Percentiles rank a stretch among this genome's conserved stretches.
These are phyloP conservation scores for Ethmia dodecea DNA, from an alignment of 2,888 invertebrate genomes.

Conservation along the genomic window DNA sequence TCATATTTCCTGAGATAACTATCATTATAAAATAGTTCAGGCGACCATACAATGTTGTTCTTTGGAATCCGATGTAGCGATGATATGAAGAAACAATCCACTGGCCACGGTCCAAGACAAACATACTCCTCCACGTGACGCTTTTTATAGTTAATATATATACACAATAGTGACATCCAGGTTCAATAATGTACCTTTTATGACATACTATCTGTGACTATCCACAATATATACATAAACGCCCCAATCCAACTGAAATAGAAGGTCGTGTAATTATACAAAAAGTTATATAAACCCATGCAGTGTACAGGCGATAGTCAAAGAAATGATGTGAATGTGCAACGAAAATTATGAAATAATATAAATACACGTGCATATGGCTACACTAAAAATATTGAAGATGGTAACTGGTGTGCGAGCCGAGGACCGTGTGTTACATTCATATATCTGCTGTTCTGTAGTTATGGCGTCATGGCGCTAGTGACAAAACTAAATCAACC, in stretches of 20 bases:
- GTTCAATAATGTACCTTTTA: no score
- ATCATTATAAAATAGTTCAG: no score
- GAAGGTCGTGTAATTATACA: no score
- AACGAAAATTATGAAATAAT: neutral
- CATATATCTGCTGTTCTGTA: constrained; percentile 21
- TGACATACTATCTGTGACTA: no score
- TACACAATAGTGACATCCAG: constrained; percentile 16
- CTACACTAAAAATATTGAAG: constrained; percentile 4
- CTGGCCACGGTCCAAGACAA: constrained; percentile 43
- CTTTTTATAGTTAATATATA: neutral
- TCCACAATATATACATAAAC: neutral
- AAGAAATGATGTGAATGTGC: constrained; percentile 7
- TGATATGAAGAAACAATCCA: constrained; percentile 24
- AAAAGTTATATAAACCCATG: constrained; percentile 4
- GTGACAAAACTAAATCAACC: no score
- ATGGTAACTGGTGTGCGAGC: constrained; percentile 27
- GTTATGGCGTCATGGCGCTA: constrained; percentile 32
- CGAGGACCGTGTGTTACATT: constrained; percentile 28
- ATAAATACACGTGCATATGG: constrained; percentile 5
- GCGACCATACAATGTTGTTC: constrained; percentile 4
- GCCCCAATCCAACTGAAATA: no score
- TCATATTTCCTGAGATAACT: no score
- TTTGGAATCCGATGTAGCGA: constrained; percentile 16
- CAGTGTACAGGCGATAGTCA: constrained; percentile 1
- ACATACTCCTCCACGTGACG: constrained; percentile 25